Evolutionary conservation across 2,113 vertebrate species (phyloP), one percentile per base, ranked within the genome.

Genomic region (Centropristis striata): DNA sequence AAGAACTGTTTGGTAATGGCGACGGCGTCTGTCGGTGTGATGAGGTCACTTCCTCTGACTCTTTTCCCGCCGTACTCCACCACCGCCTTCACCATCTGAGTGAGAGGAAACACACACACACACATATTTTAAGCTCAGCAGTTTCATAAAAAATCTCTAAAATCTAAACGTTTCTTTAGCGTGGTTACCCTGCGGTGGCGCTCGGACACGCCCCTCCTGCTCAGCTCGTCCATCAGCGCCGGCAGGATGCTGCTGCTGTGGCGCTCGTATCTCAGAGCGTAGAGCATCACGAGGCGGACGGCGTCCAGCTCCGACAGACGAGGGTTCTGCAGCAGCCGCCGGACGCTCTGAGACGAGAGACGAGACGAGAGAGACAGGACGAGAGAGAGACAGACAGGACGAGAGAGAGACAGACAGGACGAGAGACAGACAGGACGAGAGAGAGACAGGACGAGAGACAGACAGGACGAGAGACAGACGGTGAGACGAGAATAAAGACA

Each of bases 1-100:
- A 99, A 97, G 86, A 99, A 99, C 91, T 99, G 98, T 21, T 99
- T 99, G 75, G 98, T 99, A 88, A 99, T 98, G 80, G 98, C 95
- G 4, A 99, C 97, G 0, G 98, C 97, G 0, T 99, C 98, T 75
- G 97, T 97, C 2, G 97, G 94, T 4, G 95, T 94, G 89, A 98
- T 96, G 49, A 99, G 97, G 91, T 99, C 98, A 54, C 96, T 98
- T 93, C 97, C 97, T 88, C 97, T 93, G 3, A 96, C 94, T 5
- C 97, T 87, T 60, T 99, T 99, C 39, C 98, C 98, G 18, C 98
- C 98, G 0, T 99, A 99, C 66, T 98, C 98, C 69, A 99, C 93
- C 55, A 98, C 87, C 0, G 95, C 92, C 15, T 96, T 94, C 78
- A 99, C 97, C 32, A 99, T 95, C 98, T 99, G 82, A 54, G 1